A percentile compares a stretch with the other conserved stretches of the same genome.
phyloP scores from a whole-genome alignment of 2,113 vertebrate species.

The Syrmaticus mikado region DNA sequence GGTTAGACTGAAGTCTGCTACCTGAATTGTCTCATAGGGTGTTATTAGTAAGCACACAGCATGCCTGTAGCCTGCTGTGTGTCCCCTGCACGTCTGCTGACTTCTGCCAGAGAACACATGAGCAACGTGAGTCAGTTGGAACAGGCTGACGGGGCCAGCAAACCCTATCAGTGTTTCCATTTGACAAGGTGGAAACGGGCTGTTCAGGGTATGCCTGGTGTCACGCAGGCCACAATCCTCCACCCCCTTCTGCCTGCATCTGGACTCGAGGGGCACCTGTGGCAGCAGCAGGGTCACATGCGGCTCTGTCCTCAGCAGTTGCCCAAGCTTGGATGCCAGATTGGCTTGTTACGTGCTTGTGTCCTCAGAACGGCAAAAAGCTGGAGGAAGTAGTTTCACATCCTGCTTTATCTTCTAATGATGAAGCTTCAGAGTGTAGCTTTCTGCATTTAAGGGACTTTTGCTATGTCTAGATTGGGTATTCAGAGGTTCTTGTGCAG shows the following conservation, averaged over 20 bases:
- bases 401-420: not conserved
- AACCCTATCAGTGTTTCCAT: not conserved
- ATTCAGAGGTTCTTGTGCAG: not conserved
- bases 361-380: not conserved
- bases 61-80: not conserved
- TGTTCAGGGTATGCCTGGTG: fast-evolving
- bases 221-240: not conserved
- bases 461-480: not conserved
- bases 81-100: not conserved
- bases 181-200: not conserved
- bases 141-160: not conserved
- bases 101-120: conserved; percentile 1
- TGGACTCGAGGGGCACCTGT: fast-evolving
- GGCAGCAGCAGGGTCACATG: not conserved
- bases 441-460: not conserved
- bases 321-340: fast-evolving
- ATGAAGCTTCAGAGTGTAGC: not conserved
- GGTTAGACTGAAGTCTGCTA: not conserved
- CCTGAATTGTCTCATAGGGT: not conserved
- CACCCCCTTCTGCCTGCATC: not conserved
- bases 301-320: not conserved
- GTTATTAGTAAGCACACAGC: conserved; percentile 1
- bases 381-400: not conserved
- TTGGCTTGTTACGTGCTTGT: not conserved
- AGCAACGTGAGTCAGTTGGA: not conserved